A percentile compares a stretch with the other conserved stretches of the same genome.
phyloP scores from a whole-genome alignment of 92 coral and sea anemone genomes.

The Actinernus sp. region DNA sequence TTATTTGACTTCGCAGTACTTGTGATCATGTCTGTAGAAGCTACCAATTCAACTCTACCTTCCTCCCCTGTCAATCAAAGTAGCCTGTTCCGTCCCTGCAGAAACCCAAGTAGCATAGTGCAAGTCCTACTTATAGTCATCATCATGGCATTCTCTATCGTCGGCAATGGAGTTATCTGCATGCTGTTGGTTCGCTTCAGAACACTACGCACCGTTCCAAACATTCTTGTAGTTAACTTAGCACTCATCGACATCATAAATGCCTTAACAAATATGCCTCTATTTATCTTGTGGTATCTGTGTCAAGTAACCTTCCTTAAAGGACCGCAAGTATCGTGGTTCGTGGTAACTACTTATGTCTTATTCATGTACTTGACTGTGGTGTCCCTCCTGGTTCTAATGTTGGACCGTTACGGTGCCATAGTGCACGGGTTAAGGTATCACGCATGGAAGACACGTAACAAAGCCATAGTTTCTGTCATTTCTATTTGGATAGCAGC shows the following conservation, averaged over 20 bases:
- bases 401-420: constrained; percentile 90
- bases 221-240: constrained; percentile 76
- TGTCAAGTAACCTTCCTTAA: constrained; percentile 62
- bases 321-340: constrained; percentile 69
- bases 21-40: too few species aligned
- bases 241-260: constrained; percentile 78
- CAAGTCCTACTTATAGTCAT: too few species aligned
- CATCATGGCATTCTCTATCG: too few species aligned
- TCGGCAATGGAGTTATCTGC: too few species aligned
- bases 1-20: too few species aligned
- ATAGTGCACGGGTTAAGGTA: constrained; percentile 78
- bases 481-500: constrained; percentile 65
- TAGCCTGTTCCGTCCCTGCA: too few species aligned
- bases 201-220: constrained; percentile 82
- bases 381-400: constrained; percentile 70
- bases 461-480: constrained; percentile 70
- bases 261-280: constrained; percentile 77
- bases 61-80: too few species aligned
- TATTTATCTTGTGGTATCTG: constrained; percentile 78
- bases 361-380: constrained; percentile 71
- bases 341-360: constrained; percentile 64
- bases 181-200: too few species aligned
- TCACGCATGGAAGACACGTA: constrained; percentile 79
- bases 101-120: too few species aligned
- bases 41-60: too few species aligned